Base-by-base conservation (phyloP, 2,888 invertebrate species). In the Magallana nippona region DNA sequence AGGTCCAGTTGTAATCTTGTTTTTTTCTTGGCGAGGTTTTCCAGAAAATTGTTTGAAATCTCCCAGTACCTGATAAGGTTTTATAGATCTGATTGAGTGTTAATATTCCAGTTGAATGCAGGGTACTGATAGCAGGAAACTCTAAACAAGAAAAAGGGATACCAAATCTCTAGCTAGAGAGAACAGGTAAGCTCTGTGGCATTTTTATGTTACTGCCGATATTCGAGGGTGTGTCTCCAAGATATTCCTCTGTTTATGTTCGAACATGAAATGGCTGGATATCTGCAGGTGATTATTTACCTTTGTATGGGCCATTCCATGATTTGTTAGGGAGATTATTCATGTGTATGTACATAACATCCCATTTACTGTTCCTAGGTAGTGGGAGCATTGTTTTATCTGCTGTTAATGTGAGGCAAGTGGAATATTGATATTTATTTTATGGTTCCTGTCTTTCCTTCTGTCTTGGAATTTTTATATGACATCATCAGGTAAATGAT, bases 241-340 rank as follows among this genome's bases (percentile, higher is more conserved):
- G 71, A 27, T 71, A 71, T 71, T 71, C 32, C 71, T 3, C 22
- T 71, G 71, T 71, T 71, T 71, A 27, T 71, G 71, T 71, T 71
- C 71, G 71, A 71, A 71, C 71, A 71, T 71, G 71, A 71, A 71
- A 71, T 71, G 32, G 27, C 71, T 71, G 71, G 71, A 71, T 71
- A 71, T 71, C 71, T 71, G 71, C 71, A 71, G 22, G 71, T 71
- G 71, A 71, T 71, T 71, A 71, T 71, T 71, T 71, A 71, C 71
- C 71, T 71, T 71, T 71, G 22, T 71, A 22, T 71, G 71, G 71
- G 71, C 22, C 71, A 71, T 71, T 71, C 71, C 71, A 15, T 71
- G 71, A 71, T 71, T 71, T 71, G 71, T 13, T 22, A 71, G 71
- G 27, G 71, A 71, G 71, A 71, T 71, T 71, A 71, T 71, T 71